phyloP scores from a whole-genome alignment of 2,888 invertebrate genomes.

The Helicoverpa assulta region DNA sequence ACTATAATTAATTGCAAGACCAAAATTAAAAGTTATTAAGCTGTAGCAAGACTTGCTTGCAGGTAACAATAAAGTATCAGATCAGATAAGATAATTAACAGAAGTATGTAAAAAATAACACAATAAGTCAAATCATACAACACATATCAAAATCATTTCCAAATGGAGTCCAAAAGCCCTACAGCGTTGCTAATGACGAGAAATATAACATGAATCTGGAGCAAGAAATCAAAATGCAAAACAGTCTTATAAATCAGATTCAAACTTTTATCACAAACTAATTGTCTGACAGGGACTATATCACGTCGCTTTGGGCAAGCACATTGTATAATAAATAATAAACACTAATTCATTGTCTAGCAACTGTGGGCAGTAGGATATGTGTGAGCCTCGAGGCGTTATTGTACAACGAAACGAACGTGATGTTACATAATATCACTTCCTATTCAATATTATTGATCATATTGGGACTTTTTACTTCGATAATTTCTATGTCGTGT shows the following conservation, averaged over 20 bases:
- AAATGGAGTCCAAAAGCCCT: neutral
- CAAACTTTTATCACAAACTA: constrained; percentile 26
- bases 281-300: constrained; percentile 35
- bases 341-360: constrained; percentile 28
- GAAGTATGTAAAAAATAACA: neutral
- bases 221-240: constrained; percentile 34
- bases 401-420: constrained; percentile 48
- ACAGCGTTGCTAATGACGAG: constrained; percentile 10
- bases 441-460: constrained; percentile 39
- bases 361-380: constrained; percentile 23
- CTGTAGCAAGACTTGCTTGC: neutral
- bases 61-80: neutral
- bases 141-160: neutral
- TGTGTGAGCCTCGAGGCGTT: constrained; percentile 40
- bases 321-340: constrained; percentile 44
- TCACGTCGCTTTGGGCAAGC: constrained; percentile 38
- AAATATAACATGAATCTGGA: constrained; percentile 16
- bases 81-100: no score
- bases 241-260: constrained; percentile 45
- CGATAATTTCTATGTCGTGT: neutral
- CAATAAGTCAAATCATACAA: neutral
- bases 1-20: neutral
- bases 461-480: constrained; percentile 9
- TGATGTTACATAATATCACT: constrained; percentile 39
- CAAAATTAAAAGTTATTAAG: neutral